Evolutionary conservation across 2,888 invertebrate genomes (phyloP).

Genomic region (Clostera curtula): DNA sequence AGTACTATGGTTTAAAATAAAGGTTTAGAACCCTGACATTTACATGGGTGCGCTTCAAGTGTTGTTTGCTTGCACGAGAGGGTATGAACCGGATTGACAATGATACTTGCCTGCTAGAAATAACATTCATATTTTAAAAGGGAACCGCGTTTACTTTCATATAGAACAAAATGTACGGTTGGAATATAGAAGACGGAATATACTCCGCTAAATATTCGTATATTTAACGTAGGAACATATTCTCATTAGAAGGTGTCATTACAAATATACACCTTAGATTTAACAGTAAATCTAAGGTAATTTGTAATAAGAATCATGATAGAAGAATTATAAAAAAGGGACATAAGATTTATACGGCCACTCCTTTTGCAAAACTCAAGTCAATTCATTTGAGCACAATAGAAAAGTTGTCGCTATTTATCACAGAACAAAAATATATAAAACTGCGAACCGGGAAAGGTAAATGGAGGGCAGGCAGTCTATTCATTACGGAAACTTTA

Average conservation of each 20-base stretch:
- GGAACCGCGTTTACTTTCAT: background rate
- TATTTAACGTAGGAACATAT: too few relatives aligned
- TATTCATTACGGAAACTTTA: constrained; percentile 24
- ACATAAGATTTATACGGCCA: too few relatives aligned
- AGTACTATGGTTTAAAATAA: background rate
- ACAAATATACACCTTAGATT: too few relatives aligned
- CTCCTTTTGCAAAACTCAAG: background rate
- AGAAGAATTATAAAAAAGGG: too few relatives aligned
- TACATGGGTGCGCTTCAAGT: constrained; percentile 4
- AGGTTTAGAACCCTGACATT: background rate
- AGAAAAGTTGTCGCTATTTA: background rate
- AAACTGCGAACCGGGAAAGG: constrained; percentile 4
- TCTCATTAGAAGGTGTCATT: too few relatives aligned
- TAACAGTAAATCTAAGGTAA: too few relatives aligned
- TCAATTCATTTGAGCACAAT: background rate
- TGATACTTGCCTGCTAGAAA: constrained; percentile 7
- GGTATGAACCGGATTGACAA: constrained; percentile 6
- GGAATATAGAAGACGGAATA: background rate
- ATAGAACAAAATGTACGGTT: background rate
- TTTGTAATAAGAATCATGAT: too few relatives aligned
- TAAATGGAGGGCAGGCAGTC: constrained; percentile 15
- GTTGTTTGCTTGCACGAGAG: constrained; percentile 18
- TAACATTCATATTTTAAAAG: constrained; percentile 2
- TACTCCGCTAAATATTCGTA: background rate
- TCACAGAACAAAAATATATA: constrained; percentile 2